phyloP scores from a whole-genome alignment of 1,140 invertebrate species.

The Chionoecetes opilio region DNA sequence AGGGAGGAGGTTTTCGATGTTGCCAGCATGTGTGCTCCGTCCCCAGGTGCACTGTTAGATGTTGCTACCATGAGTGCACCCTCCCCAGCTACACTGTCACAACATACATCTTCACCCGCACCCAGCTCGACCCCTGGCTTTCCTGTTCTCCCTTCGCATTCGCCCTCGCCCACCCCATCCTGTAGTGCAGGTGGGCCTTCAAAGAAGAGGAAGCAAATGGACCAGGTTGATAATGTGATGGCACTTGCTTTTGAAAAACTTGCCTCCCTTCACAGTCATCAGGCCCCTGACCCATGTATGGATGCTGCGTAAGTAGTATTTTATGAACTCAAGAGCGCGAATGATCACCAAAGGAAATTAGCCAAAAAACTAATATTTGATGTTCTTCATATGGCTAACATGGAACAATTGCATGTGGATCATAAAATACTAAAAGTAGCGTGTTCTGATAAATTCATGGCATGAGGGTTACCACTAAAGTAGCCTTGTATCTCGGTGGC shows the following conservation, averaged over 20 bases:
- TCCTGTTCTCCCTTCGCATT: not conserved
- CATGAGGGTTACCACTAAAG: too few relatives aligned
- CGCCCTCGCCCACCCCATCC: not conserved
- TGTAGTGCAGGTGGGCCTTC: not conserved
- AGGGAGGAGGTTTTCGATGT: too few relatives aligned
- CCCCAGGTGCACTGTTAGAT: too few relatives aligned
- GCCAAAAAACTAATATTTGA: conserved; percentile 39
- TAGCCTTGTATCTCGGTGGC: too few relatives aligned
- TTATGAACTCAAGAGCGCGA: conserved; percentile 23
- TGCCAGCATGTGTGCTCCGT: too few relatives aligned
- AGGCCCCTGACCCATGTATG: not conserved
- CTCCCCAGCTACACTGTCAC: too few relatives aligned
- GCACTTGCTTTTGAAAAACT: conserved; percentile 40
- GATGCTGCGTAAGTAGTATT: not conserved
- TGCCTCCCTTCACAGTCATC: not conserved
- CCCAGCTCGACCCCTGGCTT: not conserved
- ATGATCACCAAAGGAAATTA: conserved; percentile 34
- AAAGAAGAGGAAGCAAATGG: conserved; percentile 46
- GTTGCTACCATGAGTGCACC: too few relatives aligned
- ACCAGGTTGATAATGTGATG: conserved; percentile 36
- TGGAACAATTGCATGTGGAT: not conserved
- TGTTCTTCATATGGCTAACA: not conserved
- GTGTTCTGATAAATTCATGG: not conserved
- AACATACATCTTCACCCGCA: conserved; percentile 2
- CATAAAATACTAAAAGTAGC: not conserved